A percentile compares a stretch with the other conserved stretches of the same genome.
Evolutionary conservation across 2,888 invertebrate species (phyloP).

Genomic region (Catocala fraxini): DNA sequence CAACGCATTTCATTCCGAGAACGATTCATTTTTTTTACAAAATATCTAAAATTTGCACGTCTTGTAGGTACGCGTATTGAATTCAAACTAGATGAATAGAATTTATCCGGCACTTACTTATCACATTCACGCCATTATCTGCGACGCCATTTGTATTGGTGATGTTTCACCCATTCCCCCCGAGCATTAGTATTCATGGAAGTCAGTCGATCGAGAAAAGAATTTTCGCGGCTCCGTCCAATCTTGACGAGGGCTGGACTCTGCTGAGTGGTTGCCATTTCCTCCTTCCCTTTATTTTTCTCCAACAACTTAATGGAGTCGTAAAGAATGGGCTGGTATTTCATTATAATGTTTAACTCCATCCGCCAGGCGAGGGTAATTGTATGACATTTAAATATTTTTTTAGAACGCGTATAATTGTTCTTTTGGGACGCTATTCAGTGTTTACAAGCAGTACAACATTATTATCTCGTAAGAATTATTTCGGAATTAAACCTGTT

Average conservation of each 20-base stretch:
- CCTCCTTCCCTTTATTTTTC: conserved; percentile 78
- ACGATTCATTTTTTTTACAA: conserved; percentile 28
- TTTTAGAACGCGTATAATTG: conserved; percentile 25
- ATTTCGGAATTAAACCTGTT: not conserved
- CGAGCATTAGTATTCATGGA: conserved; percentile 85
- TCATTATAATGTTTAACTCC: conserved; percentile 80
- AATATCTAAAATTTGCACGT: conserved; percentile 7
- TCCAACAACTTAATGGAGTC: conserved; percentile 83
- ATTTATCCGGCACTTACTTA: conserved; percentile 48
- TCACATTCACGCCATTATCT: conserved; percentile 66
- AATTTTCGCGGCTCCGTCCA: conserved; percentile 79
- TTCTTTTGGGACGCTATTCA: conserved; percentile 11
- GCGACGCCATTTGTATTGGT: conserved; percentile 71
- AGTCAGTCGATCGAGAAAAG: conserved; percentile 85
- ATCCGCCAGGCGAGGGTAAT: conserved; percentile 61
- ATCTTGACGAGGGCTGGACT: conserved; percentile 78
- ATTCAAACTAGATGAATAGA: conserved; percentile 38
- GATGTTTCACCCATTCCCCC: conserved; percentile 68
- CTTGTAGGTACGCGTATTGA: conserved; percentile 3
- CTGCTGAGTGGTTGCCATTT: conserved; percentile 81
- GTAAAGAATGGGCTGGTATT: conserved; percentile 79
- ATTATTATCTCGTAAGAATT: not conserved
- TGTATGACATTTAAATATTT: conserved; percentile 55
- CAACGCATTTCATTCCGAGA: conserved; percentile 24
- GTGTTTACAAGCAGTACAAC: conserved; percentile 4